A percentile compares a stretch with the other conserved stretches of the same genome.
These are phyloP conservation scores for Elgonia sp. DNA, from an alignment of 2,888 invertebrate genomes.

Conservation along the genomic window DNA sequence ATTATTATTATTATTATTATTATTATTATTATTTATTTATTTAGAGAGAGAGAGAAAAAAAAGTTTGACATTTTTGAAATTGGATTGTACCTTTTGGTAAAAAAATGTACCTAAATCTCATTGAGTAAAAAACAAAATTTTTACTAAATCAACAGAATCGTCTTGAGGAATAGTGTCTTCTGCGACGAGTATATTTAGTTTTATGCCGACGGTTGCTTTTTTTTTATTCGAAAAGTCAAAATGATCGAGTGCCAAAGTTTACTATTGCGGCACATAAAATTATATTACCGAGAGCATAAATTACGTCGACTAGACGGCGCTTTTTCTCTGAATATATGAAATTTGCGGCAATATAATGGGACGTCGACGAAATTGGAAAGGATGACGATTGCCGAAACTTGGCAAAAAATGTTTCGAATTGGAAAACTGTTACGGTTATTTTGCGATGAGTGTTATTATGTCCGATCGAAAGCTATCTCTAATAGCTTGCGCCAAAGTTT, in stretches of 20 bases:
- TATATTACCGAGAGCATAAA: conserved; percentile 51
- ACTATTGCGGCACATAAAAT: conserved; percentile 52
- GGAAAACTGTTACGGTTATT: conserved; percentile 49
- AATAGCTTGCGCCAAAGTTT: conserved; percentile 43
- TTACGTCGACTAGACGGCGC: conserved; percentile 24
- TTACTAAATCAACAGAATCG: conserved; percentile 22
- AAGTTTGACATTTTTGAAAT: too few species aligned
- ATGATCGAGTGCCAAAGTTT: conserved; percentile 58
- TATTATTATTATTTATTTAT: too few species aligned
- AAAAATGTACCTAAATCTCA: neutral
- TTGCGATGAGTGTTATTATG: conserved; percentile 21
- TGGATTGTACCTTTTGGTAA: too few species aligned
- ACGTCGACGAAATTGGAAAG: conserved; percentile 17
- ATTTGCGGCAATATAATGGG: conserved; percentile 11
- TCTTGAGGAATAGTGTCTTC: conserved; percentile 1
- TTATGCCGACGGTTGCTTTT: conserved; percentile 31
- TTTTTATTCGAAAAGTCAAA: conserved; percentile 42
- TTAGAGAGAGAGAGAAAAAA: too few species aligned
- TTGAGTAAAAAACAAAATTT: neutral
- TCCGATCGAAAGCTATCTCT: conserved; percentile 16
- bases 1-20: too few species aligned
- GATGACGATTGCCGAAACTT: conserved; percentile 29
- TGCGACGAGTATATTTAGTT: conserved; percentile 45
- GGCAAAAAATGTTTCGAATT: conserved; percentile 24
- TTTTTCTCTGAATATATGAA: conserved; percentile 23